Evolutionary conservation across 2,888 invertebrate genomes (phyloP).

Genomic region (Empis livida): DNA sequence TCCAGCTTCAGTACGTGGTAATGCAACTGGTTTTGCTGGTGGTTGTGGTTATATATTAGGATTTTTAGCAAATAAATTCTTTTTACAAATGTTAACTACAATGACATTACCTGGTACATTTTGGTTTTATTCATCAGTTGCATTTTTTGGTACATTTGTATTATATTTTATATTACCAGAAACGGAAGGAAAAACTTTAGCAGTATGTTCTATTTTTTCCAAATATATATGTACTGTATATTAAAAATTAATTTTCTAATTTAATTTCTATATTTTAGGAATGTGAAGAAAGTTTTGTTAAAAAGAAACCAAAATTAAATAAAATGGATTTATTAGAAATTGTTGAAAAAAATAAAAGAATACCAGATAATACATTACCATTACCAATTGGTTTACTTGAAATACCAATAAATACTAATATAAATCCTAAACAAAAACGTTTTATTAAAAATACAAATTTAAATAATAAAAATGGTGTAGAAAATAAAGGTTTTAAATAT

Average conservation of each 20-base stretch:
- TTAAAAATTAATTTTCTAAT: neutral
- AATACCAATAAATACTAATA: neutral
- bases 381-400: neutral
- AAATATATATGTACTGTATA: too few relatives aligned
- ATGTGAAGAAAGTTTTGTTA: neutral
- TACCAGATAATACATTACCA: neutral
- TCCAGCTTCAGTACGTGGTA: conserved; percentile 52
- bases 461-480: too few relatives aligned
- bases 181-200: conserved; percentile 63
- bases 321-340: neutral
- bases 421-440: neutral
- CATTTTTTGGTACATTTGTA: conserved; percentile 47
- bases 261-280: neutral
- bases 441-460: too few relatives aligned
- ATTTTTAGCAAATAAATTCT: conserved; percentile 62
- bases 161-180: conserved; percentile 63
- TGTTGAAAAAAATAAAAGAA: too few relatives aligned
- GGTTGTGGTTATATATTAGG: conserved; percentile 63
- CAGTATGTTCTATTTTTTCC: conserved; percentile 20
- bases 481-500: too few relatives aligned
- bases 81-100: conserved; percentile 47
- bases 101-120: conserved; percentile 60
- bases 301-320: neutral
- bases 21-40: conserved; percentile 58
- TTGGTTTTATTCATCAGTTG: conserved; percentile 51